A percentile compares a stretch with the other conserved stretches of the same genome.
phyloP scores from a whole-genome alignment of 2,888 invertebrate species.

The Cerceris rybyensis region DNA sequence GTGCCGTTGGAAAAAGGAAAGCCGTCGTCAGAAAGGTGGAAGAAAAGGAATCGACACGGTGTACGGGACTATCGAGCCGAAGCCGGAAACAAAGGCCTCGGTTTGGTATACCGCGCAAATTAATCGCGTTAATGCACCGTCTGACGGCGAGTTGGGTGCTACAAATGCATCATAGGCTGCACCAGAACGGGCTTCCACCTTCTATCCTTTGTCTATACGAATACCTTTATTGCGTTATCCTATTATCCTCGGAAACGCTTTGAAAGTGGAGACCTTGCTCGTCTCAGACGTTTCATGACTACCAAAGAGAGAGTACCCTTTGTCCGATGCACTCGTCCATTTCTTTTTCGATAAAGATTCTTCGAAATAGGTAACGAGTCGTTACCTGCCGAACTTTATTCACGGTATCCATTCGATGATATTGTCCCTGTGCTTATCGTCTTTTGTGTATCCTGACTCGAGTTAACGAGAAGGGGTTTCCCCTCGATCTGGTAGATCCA shows the following conservation, averaged over 20 bases:
- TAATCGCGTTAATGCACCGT: constrained; percentile 66
- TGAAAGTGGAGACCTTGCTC: constrained; percentile 7
- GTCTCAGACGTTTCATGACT: constrained; percentile 9
- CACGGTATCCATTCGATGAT: too few species aligned
- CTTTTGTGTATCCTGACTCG: too few species aligned
- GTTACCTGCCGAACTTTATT: neutral
- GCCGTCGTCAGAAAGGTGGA: constrained; percentile 16
- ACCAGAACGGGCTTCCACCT: constrained; percentile 9
- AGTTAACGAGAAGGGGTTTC: too few species aligned
- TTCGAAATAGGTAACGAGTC: constrained; percentile 15
- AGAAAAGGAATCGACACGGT: constrained; percentile 33
- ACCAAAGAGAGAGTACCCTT: constrained; percentile 1
- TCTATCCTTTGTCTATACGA: constrained; percentile 9
- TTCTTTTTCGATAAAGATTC: constrained; percentile 3
- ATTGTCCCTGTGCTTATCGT: neutral
- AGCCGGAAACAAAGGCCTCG: constrained; percentile 51
- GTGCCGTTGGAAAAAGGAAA: constrained; percentile 19
- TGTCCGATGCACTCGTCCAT: constrained; percentile 3
- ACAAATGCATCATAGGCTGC: constrained; percentile 21
- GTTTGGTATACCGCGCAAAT: constrained; percentile 55
- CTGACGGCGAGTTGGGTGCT: constrained; percentile 32
- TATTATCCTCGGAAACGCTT: constrained; percentile 37
- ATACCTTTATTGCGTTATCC: constrained; percentile 37
- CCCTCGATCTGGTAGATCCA: too few species aligned
- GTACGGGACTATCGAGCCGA: constrained; percentile 49